Percentiles rank a stretch among this genome's conserved stretches.
phyloP scores from a whole-genome alignment of 2,888 invertebrate genomes.

The Notocelia uddmanniana region DNA sequence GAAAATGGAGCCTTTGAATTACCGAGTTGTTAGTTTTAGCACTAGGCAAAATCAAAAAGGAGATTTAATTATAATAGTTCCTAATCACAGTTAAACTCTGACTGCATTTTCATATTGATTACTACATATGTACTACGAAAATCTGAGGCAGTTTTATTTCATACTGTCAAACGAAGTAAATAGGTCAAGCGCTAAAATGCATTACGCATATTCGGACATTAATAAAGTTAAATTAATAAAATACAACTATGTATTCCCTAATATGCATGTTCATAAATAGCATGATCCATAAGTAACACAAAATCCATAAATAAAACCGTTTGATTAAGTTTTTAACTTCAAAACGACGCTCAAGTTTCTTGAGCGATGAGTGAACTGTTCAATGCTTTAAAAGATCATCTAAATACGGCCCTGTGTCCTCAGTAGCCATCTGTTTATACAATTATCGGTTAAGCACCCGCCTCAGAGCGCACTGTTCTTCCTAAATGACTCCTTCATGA shows the following conservation, averaged over 20 bases:
- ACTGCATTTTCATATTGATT: too few species aligned
- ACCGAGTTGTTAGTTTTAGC: too few species aligned
- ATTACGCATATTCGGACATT: too few species aligned
- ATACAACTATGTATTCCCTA: too few species aligned
- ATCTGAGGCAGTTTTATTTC: neutral
- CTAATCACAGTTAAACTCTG: too few species aligned
- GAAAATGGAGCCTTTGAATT: neutral
- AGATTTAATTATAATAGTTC: too few species aligned
- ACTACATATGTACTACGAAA: neutral
- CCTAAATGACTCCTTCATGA: conserved; percentile 84
- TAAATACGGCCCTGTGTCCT: conserved; percentile 65
- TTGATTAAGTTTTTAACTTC: neutral
- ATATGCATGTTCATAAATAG: too few species aligned
- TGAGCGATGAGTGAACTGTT: neutral
- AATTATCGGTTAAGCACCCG: conserved; percentile 82
- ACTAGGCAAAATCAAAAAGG: too few species aligned
- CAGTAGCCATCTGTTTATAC: conserved; percentile 83
- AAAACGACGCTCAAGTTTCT: neutral
- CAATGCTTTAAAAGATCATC: neutral
- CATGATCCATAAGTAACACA: too few species aligned
- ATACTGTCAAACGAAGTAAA: neutral
- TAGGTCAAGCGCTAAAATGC: too few species aligned
- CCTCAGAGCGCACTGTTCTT: conserved; percentile 83
- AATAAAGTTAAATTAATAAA: too few species aligned
- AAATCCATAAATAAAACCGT: too few species aligned